Evolutionary conservation across 2,888 invertebrate genomes (phyloP).

Genomic region (Eristalis arbustorum): DNA sequence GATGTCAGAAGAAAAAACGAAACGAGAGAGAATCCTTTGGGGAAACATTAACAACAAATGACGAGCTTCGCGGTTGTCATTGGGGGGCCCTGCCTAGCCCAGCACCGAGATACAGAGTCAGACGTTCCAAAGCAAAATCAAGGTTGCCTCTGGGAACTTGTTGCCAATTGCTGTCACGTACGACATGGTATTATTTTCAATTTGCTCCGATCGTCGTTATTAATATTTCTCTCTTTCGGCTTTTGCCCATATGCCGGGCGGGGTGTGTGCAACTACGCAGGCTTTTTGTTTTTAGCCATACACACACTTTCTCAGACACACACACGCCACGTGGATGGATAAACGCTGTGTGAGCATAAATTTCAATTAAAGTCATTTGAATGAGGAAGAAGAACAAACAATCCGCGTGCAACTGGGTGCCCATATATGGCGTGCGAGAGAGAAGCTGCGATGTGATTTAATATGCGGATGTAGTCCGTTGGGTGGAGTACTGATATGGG

Average conservation of each 20-base stretch:
- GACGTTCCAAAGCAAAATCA: conserved; percentile 28
- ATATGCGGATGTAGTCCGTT: conserved; percentile 7
- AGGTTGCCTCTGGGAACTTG: conserved; percentile 43
- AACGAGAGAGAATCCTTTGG: neutral
- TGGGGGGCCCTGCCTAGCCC: no score
- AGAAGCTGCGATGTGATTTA: conserved; percentile 20
- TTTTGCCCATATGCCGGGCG: conserved; percentile 45
- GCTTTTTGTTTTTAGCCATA: neutral
- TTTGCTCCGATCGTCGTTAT: conserved; percentile 57
- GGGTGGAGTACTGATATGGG: neutral
- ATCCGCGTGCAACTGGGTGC: conserved; percentile 15
- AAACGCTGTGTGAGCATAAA: conserved; percentile 28
- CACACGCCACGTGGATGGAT: neutral
- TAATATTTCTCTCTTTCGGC: conserved; percentile 32
- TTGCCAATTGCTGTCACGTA: conserved; percentile 62
- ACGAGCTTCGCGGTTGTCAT: neutral
- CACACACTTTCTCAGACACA: no score
- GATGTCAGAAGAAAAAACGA: neutral
- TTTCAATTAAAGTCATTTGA: conserved; percentile 62
- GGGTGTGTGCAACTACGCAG: neutral
- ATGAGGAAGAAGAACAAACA: conserved; percentile 50
- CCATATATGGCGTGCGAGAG: neutral
- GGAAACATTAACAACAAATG: neutral
- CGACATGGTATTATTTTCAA: conserved; percentile 61
- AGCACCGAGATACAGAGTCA: neutral